A percentile compares a stretch with the other conserved stretches of the same genome.
These are phyloP conservation scores for Thera britannica DNA, from an alignment of 2,888 invertebrate species.

Conservation along the genomic window DNA sequence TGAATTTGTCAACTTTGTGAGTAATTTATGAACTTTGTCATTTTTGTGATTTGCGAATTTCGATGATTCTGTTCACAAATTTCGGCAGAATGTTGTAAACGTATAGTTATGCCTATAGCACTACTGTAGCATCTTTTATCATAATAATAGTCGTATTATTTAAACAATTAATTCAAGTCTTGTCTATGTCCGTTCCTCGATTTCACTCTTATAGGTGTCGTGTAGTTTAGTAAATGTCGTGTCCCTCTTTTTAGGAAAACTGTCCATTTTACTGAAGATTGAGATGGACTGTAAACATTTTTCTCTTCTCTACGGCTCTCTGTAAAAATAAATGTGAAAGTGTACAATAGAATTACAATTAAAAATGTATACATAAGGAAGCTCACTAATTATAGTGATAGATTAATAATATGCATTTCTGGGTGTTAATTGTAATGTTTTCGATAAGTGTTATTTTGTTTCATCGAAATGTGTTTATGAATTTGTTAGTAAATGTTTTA, in stretches of 20 bases:
- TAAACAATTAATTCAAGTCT: slow-evolving; percentile 69
- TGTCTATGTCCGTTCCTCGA: slow-evolving; percentile 83
- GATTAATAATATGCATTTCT: slow-evolving; percentile 61
- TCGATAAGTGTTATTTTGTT: slow-evolving; percentile 53
- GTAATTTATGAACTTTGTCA: neutral
- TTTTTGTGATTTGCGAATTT: slow-evolving; percentile 5
- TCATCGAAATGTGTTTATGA: slow-evolving; percentile 47
- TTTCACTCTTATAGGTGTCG: slow-evolving; percentile 83
- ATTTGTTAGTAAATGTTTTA: slow-evolving; percentile 29
- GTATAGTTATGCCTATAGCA: slow-evolving; percentile 57
- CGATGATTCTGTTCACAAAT: slow-evolving; percentile 11
- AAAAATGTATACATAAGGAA: slow-evolving; percentile 63
- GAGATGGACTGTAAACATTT: slow-evolving; percentile 32
- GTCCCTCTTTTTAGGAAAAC: slow-evolving; percentile 66
- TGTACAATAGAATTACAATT: slow-evolving; percentile 52
- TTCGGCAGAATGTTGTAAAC: slow-evolving; percentile 34
- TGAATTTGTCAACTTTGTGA: slow-evolving; percentile 1
- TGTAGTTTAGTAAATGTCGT: slow-evolving; percentile 82
- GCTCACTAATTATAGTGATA: slow-evolving; percentile 72
- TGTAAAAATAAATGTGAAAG: slow-evolving; percentile 31
- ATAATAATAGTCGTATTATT: slow-evolving; percentile 67
- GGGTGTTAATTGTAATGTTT: slow-evolving; percentile 68
- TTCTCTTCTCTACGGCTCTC: slow-evolving; percentile 36
- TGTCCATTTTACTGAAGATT: slow-evolving; percentile 33
- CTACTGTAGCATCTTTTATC: slow-evolving; percentile 58